Conservation (phyloP, 2,113 vertebrate species). For the Dryoscopus gambensis region DNA sequence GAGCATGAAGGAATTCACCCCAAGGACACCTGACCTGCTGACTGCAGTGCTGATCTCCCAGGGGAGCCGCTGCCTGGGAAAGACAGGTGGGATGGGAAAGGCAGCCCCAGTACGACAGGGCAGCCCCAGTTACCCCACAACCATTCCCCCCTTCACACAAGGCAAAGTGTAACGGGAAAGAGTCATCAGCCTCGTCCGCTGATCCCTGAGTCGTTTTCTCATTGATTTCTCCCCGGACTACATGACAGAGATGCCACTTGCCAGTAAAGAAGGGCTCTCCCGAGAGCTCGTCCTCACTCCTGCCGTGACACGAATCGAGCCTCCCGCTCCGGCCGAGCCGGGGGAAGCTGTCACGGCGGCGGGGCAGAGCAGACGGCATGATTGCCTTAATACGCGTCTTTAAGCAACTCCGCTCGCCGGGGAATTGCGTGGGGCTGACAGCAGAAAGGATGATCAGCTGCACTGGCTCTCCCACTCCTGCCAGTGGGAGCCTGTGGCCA, state of each 20-base stretch:
- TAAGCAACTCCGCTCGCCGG: background rate
- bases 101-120: background rate
- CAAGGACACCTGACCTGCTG: background rate
- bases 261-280: conserved; percentile 13
- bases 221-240: conserved; percentile 13
- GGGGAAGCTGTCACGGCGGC: background rate
- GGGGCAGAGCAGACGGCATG: background rate
- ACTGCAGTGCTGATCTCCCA: fast-evolving
- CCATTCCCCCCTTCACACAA: background rate
- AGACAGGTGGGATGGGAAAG: background rate
- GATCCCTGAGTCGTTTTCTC: background rate
- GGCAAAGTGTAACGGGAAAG: background rate
- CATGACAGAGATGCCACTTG: background rate
- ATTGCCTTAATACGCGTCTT: background rate
- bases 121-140: fast-evolving
- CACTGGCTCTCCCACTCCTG: background rate
- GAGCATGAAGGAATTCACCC: background rate
- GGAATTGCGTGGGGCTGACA: background rate
- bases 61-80: background rate
- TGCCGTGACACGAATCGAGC: background rate
- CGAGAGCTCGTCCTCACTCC: background rate
- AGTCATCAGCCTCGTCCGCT: background rate
- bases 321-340: background rate
- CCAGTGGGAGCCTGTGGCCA: background rate
- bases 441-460: background rate